Base-by-base conservation (phyloP, 2,113 vertebrate genomes). In the Cromileptes altivelis region DNA sequence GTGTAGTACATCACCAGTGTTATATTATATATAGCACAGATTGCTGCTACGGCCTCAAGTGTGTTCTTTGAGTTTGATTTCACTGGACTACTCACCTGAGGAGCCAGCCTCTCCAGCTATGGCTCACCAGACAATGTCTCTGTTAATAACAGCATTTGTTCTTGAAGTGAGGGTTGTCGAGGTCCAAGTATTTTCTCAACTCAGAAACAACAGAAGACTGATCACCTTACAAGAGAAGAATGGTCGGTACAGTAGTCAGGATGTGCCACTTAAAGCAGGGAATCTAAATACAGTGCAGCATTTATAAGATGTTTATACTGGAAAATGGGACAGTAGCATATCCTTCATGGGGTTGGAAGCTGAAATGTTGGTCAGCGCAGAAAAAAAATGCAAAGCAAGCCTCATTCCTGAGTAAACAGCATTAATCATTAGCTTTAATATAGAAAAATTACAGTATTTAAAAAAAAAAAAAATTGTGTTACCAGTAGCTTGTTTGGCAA, bases 131-230 rank as follows among this genome's bases (percentile, higher is more conserved):
- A n/a, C 63, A 57, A 56, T 27, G 18, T 47, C 23, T 77, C 37
- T 57, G 13, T 67, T 30, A 37, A 56, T 77, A 77, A 69, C 23
- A 33, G 17, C 4, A 6, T 78, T 69, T 49, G 15, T 69, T 60
- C 65, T 52, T 50, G 11, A 37, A 50, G 13, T 40, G 17, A 3
- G 0, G 2, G 37, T 37, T 73, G 12, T 19, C 25, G 21, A 58
- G 47, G n/a, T 53, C 4, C 17, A 40, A 8, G 19, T 63, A 45
- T 71, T 71, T 45, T 64, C 21, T 69, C 23, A 56, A 1, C 18
- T 45, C 30, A 42, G 49, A 70, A 55, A 79, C 47, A 61, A 71
- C 3, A 77, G 3, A 45, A 56, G 37, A 47, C 37, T 1, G 12
- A 56, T 47, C n/a, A 15, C 18, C 37, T 21, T 17, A n/a, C 18